A percentile compares a stretch with the other conserved stretches of the same genome.
Conservation (phyloP, 2,797 vertebrate species). For the Tadarida brasiliensis region DNA sequence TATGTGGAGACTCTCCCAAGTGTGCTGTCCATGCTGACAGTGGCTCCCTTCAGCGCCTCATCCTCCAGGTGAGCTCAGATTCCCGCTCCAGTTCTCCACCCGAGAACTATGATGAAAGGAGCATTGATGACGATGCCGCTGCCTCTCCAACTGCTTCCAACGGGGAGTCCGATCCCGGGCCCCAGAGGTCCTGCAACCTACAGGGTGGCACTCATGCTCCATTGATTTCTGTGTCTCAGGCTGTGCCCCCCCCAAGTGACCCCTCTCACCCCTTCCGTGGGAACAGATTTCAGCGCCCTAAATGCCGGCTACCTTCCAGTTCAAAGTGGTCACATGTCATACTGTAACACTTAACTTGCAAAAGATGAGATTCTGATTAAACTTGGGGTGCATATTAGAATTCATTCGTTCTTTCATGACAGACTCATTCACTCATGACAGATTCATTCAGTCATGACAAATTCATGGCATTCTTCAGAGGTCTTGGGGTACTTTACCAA, state of each 20-base stretch:
- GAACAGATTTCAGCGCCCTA: neutral
- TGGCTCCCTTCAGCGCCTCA: neutral
- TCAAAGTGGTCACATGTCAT: neutral
- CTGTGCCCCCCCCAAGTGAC: neutral
- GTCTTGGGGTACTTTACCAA: neutral
- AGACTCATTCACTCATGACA: neutral
- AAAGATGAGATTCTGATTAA: conserved; percentile 38
- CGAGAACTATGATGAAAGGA: neutral
- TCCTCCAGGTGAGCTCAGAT: neutral
- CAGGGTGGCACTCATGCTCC: neutral
- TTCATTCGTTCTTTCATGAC: conserved; percentile 11
- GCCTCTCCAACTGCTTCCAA: neutral
- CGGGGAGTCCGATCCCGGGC: neutral
- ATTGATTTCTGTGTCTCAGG: neutral
- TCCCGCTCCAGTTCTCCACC: neutral
- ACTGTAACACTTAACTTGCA: neutral
- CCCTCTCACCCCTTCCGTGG: neutral
- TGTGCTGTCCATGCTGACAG: neutral
- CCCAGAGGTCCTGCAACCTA: neutral
- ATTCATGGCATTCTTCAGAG: conserved; percentile 20
- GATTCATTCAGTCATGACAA: neutral
- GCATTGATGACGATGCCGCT: neutral
- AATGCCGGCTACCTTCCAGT: neutral
- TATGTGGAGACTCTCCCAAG: neutral
- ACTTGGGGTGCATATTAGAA: neutral